Evolutionary conservation across 2,113 vertebrate species (phyloP).

Genomic region (Fulica atra): DNA sequence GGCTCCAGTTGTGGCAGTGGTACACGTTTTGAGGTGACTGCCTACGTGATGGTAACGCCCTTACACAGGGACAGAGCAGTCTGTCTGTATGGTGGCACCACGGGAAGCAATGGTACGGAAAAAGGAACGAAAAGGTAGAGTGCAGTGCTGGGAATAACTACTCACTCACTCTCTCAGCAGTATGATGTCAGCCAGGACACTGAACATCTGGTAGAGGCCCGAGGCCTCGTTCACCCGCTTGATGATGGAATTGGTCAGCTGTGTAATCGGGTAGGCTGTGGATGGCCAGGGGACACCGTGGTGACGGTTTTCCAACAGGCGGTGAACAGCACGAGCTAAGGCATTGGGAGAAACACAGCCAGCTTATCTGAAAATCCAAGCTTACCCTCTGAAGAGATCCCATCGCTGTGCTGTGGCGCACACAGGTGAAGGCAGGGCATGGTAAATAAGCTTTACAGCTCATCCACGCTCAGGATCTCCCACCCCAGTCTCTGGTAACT

Average conservation of each 20-base stretch:
- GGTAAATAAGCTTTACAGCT: not conserved
- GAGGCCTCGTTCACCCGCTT: conserved; percentile 92
- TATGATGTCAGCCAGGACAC: conserved; percentile 90
- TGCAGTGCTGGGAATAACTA: not conserved
- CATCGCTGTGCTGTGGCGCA: not conserved
- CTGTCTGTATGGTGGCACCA: not conserved
- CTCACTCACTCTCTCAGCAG: conserved; percentile 92
- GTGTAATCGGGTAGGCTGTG: conserved; percentile 76
- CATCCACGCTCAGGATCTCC: not conserved
- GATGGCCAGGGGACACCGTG: conserved; percentile 86
- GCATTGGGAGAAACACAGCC: not conserved
- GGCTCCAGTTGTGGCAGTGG: not conserved
- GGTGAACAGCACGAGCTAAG: conserved; percentile 88
- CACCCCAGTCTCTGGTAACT: not conserved
- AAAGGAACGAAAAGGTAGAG: not conserved
- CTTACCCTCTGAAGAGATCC: not conserved
- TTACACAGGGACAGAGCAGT: not conserved
- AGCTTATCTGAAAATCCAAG: not conserved
- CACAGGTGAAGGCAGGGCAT: not conserved
- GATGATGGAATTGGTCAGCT: conserved; percentile 86
- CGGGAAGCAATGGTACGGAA: not conserved
- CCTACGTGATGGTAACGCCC: rapidly evolving
- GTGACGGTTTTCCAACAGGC: conserved; percentile 87
- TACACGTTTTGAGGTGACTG: not conserved
- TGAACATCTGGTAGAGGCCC: conserved; percentile 95